Percentiles rank a stretch among this genome's conserved stretches.
Evolutionary conservation across 2,888 invertebrate species (phyloP).

Genomic region (Coronaproctus castanopsis): DNA sequence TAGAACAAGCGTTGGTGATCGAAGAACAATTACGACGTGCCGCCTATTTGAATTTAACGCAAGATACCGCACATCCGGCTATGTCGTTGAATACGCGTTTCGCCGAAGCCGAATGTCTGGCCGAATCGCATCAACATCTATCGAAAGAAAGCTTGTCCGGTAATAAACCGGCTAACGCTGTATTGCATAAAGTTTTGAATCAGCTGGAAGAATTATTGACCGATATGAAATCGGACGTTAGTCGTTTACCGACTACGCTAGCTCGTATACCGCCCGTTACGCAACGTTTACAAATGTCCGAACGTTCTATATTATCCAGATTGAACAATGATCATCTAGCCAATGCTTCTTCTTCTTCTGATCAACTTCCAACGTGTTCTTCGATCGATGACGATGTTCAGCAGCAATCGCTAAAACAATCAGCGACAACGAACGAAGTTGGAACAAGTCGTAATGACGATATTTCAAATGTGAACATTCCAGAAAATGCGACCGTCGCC

Average conservation of each 20-base stretch:
- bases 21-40: slow-evolving; percentile 93
- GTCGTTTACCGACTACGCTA: slow-evolving; percentile 85
- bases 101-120: slow-evolving; percentile 89
- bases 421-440: too few relatives aligned
- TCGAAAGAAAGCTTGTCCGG: slow-evolving; percentile 94
- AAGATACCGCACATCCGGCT: slow-evolving; percentile 90
- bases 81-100: slow-evolving; percentile 93
- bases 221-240: slow-evolving; percentile 99
- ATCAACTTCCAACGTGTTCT: too few relatives aligned
- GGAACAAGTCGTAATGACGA: too few relatives aligned
- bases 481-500: too few relatives aligned
- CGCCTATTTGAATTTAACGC: slow-evolving; percentile 87
- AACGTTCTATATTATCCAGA: slow-evolving; percentile 73
- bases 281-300: slow-evolving; percentile 94
- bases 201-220: slow-evolving; percentile 93
- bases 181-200: slow-evolving; percentile 92
- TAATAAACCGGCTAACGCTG: slow-evolving; percentile 96
- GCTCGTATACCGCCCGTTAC: slow-evolving; percentile 95
- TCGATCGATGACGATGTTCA: too few relatives aligned
- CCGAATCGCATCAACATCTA: slow-evolving; percentile 93
- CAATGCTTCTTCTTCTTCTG: too few relatives aligned
- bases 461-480: too few relatives aligned
- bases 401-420: too few relatives aligned
- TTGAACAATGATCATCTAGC: too few relatives aligned
- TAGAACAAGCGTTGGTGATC: slow-evolving; percentile 95